These are phyloP conservation scores for Probaryconus sp. DNA, from an alignment of 1,140 invertebrate species.

Conservation along the genomic window DNA sequence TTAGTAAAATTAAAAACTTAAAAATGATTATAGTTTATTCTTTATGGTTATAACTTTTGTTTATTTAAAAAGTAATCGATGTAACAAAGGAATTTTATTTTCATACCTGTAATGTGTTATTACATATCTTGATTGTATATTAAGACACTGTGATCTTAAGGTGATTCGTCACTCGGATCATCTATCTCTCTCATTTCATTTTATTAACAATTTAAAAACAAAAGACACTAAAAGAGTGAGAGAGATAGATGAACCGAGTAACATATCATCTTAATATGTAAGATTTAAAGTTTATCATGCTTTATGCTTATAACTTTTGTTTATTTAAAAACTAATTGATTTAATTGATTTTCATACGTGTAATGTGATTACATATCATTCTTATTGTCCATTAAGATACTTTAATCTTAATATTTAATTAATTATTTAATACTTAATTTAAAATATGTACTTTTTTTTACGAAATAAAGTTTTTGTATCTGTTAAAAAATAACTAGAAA, in stretches of 20 bases:
- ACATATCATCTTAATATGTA: too few species aligned
- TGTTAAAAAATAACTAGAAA: background rate
- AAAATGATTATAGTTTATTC: conserved; percentile 5
- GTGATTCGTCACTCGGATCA: too few species aligned
- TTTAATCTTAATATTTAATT: background rate
- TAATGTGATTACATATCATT: background rate
- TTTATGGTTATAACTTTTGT: background rate
- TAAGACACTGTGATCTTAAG: conserved; percentile 1
- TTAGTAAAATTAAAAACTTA: background rate
- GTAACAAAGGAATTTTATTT: too few species aligned
- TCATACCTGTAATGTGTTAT: background rate
- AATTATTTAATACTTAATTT: too few species aligned
- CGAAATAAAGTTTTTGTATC: background rate
- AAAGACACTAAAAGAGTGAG: too few species aligned
- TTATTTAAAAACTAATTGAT: background rate
- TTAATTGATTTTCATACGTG: background rate
- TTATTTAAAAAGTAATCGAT: background rate
- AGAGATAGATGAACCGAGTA: too few species aligned
- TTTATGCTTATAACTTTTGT: background rate
- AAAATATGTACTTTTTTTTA: background rate
- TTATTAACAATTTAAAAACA: too few species aligned
- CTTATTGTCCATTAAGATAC: background rate
- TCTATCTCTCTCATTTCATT: too few species aligned
- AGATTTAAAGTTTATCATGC: background rate
- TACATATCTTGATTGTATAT: background rate